Evolutionary conservation across 1,140 invertebrate genomes (phyloP), one percentile per base, ranked within the genome.

Genomic region (Argopecten irradians): DNA sequence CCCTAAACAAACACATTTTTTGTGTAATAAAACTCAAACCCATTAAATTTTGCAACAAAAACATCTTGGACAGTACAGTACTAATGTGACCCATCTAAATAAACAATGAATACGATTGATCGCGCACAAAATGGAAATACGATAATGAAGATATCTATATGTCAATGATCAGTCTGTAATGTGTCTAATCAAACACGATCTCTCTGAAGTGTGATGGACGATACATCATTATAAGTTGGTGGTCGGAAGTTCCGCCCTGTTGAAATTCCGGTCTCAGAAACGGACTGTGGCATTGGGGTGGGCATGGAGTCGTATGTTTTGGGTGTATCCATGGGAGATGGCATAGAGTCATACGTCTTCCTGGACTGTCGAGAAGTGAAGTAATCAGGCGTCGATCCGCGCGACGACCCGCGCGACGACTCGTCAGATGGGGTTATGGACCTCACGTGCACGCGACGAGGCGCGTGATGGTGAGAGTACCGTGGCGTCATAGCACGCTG

Each of bases 341-440:
- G 55, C 55, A 71, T 71, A n/a, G 55, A 71, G n/a, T 71, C 55
- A 28, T 71, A 71, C n/a, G 55, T 71, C 55, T 71, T 71, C 55
- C 55, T 71, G 5, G 55, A 28, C 55, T 71, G 55, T 3, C 55
- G 55, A 28, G 55, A 28, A n/a, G 55, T 28, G n/a, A 28, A 28
- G 22, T 71, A 71, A n/a, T 71, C 11, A 3, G 55, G 55, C 55
- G 55, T 28, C 22, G 55, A 71, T 71, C 11, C 55, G 28, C 55
- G 55, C 22, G 55, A 71, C 5, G 55, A 71, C 5, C 11, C 55
- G 28, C 55, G 55, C 22, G 55, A 71, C 5, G 55, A 71, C 5
- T 71, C 55, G 55, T 71, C 55, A n/a, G 55, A 71, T 71, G 55
- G 22, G 55, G 55, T 28, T 71, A 71, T 71, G 28, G 55, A 28